Evolutionary conservation across 2,113 vertebrate species (phyloP), one percentile per base, ranked within the genome.

Genomic region (Elanus axillaris): DNA sequence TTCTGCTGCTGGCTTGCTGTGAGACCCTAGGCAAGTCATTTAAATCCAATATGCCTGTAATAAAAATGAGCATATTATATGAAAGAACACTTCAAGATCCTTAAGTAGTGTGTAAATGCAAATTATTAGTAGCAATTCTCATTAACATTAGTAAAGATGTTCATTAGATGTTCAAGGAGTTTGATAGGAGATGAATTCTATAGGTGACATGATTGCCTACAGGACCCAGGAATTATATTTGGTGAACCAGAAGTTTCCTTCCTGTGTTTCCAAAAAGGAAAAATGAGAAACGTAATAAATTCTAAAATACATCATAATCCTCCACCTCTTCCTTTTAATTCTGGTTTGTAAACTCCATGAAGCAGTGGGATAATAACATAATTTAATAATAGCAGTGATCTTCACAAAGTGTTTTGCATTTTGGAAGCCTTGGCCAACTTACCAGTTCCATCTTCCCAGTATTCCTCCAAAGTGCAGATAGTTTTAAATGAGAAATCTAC

Each of bases 21-120:
- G 94, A 93, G 16, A 95, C 93, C 78, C 74, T 91, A 95, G 93
- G 90, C 96, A 96, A 96, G 81, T 88, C 60, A 91, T 94, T 93
- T 97, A 94, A 96, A 89, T 90, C 88, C 76, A 95, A 79, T 93
- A 75, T 76, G 84, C 77, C 55, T 64, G 40, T 76, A 88, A 95
- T 94, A 95, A 94, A 92, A 97, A 95, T 87, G 88, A 86, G 58
- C 25, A 58, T 93, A 90, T 96, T 94, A 87, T 75, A 84, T 94
- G 62, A 96, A 95, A 94, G 91, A 94, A 91, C 50, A 94, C 91
- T 95, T 97, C 63, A 87, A 89, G 73, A 94, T 85, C 86, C 80
- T 93, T 93, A 96, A 95, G 69, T 92, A 94, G 80, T 89, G 91
- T 89, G 84, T 93, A 97, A 94, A 94, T 87, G 88, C 66, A 97